Percentiles rank a stretch among this genome's conserved stretches.
Evolutionary conservation across 2,888 invertebrate genomes (phyloP).

Genomic region (Pemphredon lugubris): DNA sequence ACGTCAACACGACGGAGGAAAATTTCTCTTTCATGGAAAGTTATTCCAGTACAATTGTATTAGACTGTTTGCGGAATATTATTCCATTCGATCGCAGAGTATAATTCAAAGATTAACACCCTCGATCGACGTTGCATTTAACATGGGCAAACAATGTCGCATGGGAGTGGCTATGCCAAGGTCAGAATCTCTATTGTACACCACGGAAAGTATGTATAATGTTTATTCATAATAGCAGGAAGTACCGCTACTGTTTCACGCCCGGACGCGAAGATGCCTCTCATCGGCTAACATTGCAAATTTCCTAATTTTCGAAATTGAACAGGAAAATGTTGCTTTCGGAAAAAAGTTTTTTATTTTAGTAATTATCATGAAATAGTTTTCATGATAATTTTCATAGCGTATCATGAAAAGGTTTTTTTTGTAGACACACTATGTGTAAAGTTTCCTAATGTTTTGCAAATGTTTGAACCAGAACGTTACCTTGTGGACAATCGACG

Average conservation of each 20-base stretch:
- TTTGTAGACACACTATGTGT: no score
- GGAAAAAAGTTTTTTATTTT: no score
- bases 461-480: conserved; percentile 39
- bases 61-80: not conserved
- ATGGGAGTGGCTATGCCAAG: conserved; percentile 70
- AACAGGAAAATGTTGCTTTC: no score
- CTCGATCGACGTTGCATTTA: conserved; percentile 21
- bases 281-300: not conserved
- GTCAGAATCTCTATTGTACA: conserved; percentile 56
- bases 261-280: conserved; percentile 1
- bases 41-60: not conserved
- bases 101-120: conserved; percentile 39
- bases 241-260: not conserved
- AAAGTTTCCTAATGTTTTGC: not conserved
- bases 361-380: no score
- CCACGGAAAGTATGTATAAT: conserved; percentile 29
- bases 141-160: conserved; percentile 46
- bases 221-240: conserved; percentile 29
- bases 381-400: no score
- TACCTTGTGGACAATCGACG: conserved; percentile 80
- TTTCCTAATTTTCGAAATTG: not conserved
- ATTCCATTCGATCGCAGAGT: not conserved
- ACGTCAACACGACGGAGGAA: no score
- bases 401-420: no score
- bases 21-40: no score